Conservation (phyloP, 2,797 vertebrate species). For the Chelon auratus region DNA sequence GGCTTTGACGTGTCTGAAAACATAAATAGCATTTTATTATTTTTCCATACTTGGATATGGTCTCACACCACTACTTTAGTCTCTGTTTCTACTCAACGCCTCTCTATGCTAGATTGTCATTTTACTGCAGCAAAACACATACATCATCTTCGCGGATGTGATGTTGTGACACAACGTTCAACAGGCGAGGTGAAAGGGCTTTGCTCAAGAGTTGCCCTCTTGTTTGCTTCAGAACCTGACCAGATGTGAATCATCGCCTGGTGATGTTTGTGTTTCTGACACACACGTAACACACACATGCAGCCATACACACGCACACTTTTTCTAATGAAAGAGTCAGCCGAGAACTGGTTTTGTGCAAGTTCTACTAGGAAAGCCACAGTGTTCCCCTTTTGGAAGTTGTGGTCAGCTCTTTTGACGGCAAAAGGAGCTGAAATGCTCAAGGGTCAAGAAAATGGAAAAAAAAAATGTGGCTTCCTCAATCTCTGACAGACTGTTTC, state of each 20-base stretch:
- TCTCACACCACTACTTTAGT: constrained; percentile 9
- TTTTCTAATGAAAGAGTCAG: constrained; percentile 20
- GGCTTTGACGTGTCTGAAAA: constrained; percentile 5
- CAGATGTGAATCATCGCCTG: constrained; percentile 59
- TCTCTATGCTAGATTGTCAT: background rate
- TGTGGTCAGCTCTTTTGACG: constrained; percentile 35
- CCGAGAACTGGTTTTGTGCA: constrained; percentile 39
- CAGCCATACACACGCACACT: background rate
- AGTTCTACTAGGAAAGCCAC: constrained; percentile 15
- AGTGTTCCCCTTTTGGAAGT: constrained; percentile 30
- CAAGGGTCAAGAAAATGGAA: constrained; percentile 2
- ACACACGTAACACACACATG: background rate
- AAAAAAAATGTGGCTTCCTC: constrained; percentile 5
- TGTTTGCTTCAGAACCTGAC: constrained; percentile 41
- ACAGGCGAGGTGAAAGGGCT: constrained; percentile 44
- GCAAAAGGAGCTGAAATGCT: constrained; percentile 27
- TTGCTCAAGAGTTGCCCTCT: constrained; percentile 37
- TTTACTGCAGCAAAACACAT: background rate
- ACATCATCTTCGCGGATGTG: background rate
- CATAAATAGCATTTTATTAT: constrained; percentile 13
- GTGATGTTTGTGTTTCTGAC: constrained; percentile 51
- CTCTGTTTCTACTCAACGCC: background rate
- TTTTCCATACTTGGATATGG: background rate
- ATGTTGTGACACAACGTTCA: constrained; percentile 30
- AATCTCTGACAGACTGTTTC: background rate